Evolutionary conservation across 2,888 invertebrate genomes (phyloP).

Genomic region (Polydrusus tereticollis): DNA sequence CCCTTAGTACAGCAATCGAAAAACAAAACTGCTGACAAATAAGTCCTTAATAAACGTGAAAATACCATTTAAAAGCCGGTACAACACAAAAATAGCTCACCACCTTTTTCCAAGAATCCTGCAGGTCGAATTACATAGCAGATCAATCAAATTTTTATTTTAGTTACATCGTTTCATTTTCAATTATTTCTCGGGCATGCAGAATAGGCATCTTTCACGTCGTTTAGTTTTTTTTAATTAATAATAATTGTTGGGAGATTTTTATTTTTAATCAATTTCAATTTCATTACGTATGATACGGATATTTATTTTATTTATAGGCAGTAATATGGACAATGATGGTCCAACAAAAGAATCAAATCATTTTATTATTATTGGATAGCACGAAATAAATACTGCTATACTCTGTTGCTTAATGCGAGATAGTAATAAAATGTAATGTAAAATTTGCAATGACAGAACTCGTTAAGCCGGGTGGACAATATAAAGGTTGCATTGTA

Average conservation of each 20-base stretch:
- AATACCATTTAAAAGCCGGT: background rate
- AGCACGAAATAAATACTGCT: no score
- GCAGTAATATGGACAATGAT: no score
- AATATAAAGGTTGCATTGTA: no score
- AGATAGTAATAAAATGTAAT: no score
- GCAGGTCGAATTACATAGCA: background rate
- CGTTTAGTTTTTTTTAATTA: background rate
- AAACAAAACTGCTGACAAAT: constrained; percentile 1
- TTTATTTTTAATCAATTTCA: constrained; percentile 11
- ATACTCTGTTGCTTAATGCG: no score
- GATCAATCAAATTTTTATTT: constrained; percentile 10
- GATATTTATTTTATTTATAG: background rate
- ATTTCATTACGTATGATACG: constrained; percentile 1
- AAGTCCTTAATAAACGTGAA: constrained; percentile 14
- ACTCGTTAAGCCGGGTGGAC: no score
- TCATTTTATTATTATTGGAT: no score
- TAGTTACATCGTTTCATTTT: background rate
- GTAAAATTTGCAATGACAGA: no score
- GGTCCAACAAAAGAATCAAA: no score
- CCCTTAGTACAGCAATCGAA: background rate
- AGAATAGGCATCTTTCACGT: background rate
- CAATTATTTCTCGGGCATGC: constrained; percentile 12
- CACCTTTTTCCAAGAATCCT: background rate
- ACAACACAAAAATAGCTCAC: background rate
- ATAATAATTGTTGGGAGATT: background rate